A percentile compares a stretch with the other conserved stretches of the same genome.
These are phyloP conservation scores for Drosophila prosaltans DNA, from an alignment of 1,140 invertebrate genomes.

Conservation along the genomic window DNA sequence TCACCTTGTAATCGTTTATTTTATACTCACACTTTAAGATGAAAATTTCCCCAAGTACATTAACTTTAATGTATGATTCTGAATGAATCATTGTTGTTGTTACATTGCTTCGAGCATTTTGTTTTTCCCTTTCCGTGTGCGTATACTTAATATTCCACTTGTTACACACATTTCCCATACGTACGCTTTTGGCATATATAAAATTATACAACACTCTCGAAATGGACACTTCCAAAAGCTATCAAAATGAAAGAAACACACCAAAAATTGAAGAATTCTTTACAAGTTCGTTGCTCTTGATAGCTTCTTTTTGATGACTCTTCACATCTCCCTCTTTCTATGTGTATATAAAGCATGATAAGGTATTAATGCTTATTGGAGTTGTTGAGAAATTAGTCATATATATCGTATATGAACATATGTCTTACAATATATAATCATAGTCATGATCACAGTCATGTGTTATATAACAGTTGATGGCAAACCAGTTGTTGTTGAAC, in stretches of 20 bases:
- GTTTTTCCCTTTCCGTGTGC: background rate
- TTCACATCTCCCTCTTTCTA: background rate
- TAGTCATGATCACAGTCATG: constrained; percentile 3
- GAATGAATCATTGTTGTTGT: constrained; percentile 7
- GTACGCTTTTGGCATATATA: constrained; percentile 48
- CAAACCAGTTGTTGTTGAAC: constrained; percentile 25
- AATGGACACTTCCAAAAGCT: constrained; percentile 49
- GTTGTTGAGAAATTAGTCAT: constrained; percentile 41
- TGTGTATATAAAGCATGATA: constrained; percentile 9
- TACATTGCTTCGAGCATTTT: constrained; percentile 26
- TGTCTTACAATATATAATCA: background rate
- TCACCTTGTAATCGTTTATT: background rate
- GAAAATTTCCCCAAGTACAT: background rate
- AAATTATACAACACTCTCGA: constrained; percentile 45
- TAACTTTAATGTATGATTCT: background rate
- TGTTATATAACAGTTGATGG: constrained; percentile 42
- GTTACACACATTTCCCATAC: constrained; percentile 42
- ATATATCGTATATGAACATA: background rate
- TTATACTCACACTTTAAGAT: background rate
- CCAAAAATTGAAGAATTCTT: constrained; percentile 33
- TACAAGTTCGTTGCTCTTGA: constrained; percentile 59
- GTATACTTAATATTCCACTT: constrained; percentile 62
- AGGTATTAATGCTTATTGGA: background rate
- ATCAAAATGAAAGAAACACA: constrained; percentile 36
- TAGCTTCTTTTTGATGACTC: constrained; percentile 1